phyloP scores from a whole-genome alignment of 2,113 vertebrate genomes.

The Rhabdomys dilectus region DNA sequence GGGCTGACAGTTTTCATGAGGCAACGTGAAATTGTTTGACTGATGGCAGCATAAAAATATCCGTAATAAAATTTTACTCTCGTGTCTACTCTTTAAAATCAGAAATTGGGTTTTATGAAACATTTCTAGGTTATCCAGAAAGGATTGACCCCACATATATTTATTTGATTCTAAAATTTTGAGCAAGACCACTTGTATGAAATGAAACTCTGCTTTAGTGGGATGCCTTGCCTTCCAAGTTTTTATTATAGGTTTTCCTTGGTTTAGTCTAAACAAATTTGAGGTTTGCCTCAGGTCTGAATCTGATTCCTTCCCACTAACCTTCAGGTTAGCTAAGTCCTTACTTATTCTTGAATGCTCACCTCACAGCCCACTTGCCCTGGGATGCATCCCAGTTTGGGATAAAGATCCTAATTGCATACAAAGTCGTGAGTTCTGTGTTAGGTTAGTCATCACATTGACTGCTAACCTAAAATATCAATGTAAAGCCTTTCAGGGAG shows the following conservation, averaged over 20 bases:
- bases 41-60: slow-evolving; percentile 23
- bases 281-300: neutral
- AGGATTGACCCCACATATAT: neutral
- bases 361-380: neutral
- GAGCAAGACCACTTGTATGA: neutral
- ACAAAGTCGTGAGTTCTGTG: neutral
- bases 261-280: slow-evolving; percentile 38
- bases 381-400: neutral
- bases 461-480: neutral
- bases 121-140: neutral
- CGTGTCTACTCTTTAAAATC: slow-evolving; percentile 45
- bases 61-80: neutral
- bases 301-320: neutral
- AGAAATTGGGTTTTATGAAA: slow-evolving; percentile 1
- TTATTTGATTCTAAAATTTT: slow-evolving; percentile 44
- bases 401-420: neutral
- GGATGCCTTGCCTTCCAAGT: neutral
- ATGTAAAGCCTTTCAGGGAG: neutral
- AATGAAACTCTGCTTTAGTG: slow-evolving; percentile 50
- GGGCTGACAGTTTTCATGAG: neutral
- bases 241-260: slow-evolving; percentile 35
- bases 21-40: neutral
- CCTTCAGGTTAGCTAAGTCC: neutral
- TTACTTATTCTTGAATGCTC: neutral
- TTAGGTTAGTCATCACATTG: neutral